Percentiles rank a stretch among this genome's conserved stretches.
Evolutionary conservation across 2,888 invertebrate genomes (phyloP).

Genomic region (Silvanus unidentatus): DNA sequence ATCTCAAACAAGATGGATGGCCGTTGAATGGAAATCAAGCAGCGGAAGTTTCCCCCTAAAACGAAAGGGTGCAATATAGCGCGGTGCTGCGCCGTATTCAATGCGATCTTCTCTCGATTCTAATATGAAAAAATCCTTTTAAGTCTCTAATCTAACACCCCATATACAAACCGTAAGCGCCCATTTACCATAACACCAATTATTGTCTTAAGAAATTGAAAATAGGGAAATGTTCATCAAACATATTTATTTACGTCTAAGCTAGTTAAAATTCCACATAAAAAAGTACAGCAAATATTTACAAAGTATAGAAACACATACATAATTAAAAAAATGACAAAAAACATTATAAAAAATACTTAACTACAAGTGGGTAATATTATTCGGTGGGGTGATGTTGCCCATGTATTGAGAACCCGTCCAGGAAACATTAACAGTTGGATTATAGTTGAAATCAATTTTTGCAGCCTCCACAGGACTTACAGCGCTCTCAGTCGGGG

Average conservation of each 20-base stretch:
- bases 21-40: constrained; percentile 59
- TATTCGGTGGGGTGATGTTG: constrained; percentile 11
- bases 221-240: too few species aligned
- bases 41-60: constrained; percentile 38
- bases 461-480: constrained; percentile 1
- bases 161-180: neutral
- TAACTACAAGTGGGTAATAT: constrained; percentile 12
- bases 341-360: neutral
- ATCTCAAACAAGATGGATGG: constrained; percentile 60
- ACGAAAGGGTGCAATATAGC: constrained; percentile 32
- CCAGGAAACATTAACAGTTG: constrained; percentile 9
- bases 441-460: constrained; percentile 6
- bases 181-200: neutral
- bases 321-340: neutral
- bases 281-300: constrained; percentile 1
- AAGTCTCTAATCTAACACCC: constrained; percentile 2
- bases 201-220: neutral
- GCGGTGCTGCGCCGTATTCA: constrained; percentile 4
- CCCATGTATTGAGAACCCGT: constrained; percentile 9
- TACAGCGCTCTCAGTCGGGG: neutral
- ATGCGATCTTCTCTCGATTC: neutral
- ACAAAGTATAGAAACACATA: neutral
- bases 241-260: too few species aligned
- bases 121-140: constrained; percentile 1
- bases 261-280: too few species aligned